Base-by-base conservation (phyloP, 2,797 vertebrate genomes). In the Lagorchestes hirsutus region DNA sequence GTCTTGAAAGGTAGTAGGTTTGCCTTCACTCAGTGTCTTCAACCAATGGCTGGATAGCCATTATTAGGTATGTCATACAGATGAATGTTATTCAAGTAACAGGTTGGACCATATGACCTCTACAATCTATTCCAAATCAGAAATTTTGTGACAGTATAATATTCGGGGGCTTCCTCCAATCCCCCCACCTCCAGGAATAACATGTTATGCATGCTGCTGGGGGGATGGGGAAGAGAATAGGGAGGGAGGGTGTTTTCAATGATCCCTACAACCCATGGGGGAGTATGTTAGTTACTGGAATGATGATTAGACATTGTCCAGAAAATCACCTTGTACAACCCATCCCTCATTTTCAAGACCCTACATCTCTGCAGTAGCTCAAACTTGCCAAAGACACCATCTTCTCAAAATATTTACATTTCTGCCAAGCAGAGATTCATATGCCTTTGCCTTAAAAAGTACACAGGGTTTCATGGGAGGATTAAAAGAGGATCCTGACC, bases 361-460 rank as follows among this genome's bases (percentile, higher is more conserved):
- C 92, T 74, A 74, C 46, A 96, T 50, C 90, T 97, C 96, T 97
- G 97, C 94, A 95, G 93, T 90, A 92, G 96, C 97, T 98, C 97
- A 97, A 97, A 97, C 91, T 96, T 94, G 29, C 67, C 97, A 98
- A 95, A 97, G 97, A 97, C 90, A 94, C 55, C 82, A 91, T 50
- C 97, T 97, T 98, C 98, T 97, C 98, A 97, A 98, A 98, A 98
- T 97, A 97, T 98, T 98, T 98, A 98, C 97, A 95, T 98, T 98
- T 98, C 97, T 97, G 95, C 97, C 98, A 95, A 97, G 96, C 96
- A 94, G 95, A 98, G 95, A 97, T 98, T 97, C 98, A 98, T 97
- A 93, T 74, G 97, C 95, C 97, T 97, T 95, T 59, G 92, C 97
- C 95, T 95, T 94, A 93, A 96, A 97, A 97, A 98, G 98, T 96